Base-by-base conservation (phyloP, 2,113 vertebrate species). In the Perca fluviatilis region DNA sequence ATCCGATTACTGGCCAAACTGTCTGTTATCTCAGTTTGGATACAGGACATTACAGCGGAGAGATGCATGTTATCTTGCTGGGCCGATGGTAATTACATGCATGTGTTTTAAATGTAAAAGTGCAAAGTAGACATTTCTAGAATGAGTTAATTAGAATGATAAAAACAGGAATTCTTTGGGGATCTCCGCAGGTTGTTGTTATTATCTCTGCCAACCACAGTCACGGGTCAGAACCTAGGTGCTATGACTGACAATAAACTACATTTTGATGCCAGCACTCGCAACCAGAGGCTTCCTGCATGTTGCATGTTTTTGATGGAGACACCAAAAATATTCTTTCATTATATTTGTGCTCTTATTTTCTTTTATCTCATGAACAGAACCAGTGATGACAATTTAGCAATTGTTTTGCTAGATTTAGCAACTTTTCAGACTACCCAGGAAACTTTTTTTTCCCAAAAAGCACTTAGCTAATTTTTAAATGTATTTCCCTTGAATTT, bases 1-100 rank as follows among this genome's bases (percentile, higher is more conserved):
- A 90, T 89, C 85, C 36, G 84, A 90, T 92, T 90, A 89, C 74
- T 49, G 62, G 79, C 83, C 78, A 66, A 72, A 74, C 65, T 65
- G 67, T 74, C 69, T 71, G 68, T 79, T 88, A 90, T 92, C 80
- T 69, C 77, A 19, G 73, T 76, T 76, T 27, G 74, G 79, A 79
- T 80, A 65, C 27, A 50, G 83, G 60, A 84, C 80, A 90, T 91
- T 89, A 90, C 87, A 82, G 57, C 69, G 4, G 43, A 66, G 60
- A 83, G 75, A 82, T 69, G 79, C 47, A 23, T 46, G 66, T 83
- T 86, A 90, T 92, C 85, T 79, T 25, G 21, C 75, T 47, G 0
- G 27, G 46, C 30, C 23, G 70, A 78, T 70, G 79, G 74, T 85
- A 78, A 89, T 72, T 85, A 25, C 77, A 79, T 50, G 53, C 58